Base-by-base conservation (phyloP, 2,113 vertebrate species). In the Apeltes quadracus region DNA sequence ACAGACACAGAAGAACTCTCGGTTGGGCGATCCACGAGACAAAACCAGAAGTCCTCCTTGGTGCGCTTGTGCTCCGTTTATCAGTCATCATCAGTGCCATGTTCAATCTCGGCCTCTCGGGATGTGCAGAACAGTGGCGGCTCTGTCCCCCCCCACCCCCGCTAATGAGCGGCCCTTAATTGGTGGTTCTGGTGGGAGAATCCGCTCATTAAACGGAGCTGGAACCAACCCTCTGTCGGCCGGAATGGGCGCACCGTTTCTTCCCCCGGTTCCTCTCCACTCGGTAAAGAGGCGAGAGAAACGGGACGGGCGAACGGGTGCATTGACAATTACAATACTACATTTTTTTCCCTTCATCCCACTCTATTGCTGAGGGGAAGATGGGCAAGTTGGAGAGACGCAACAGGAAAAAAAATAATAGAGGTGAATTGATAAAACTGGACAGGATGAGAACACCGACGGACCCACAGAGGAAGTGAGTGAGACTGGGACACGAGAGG, bases 101-200 rank as follows among this genome's bases (percentile, higher is more conserved):
- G 70, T 65, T 82, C 61, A 69, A 67, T 79, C 68, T 78, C 81
- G 81, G 85, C 53, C 73, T 73, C 67, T 55, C 73, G 72, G 84
- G 84, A 87, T 71, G 79, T 74, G 83, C 46, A 50, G 86, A 91
- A 91, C 90, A 90, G 84, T 90, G 68, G 86, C 69, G 18, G 76
- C 89, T 90, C 87, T 90, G 86, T 89, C 75, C 58, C 58, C 43
- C 46, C 69, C 79, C 75, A 58, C 58, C 43, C 46, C 69, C 79
- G 46, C 89, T 92, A 92, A 92, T 91, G 91, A 92, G 86, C 75
- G 46, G 75, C 2, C 68, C 81, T 71, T 91, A 92, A 92, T 92
- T 91, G 88, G 84, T 79, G 83, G 80, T 80, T 87, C 70, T 90
- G 86, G 72, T 81, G 80, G 77, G 86, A 89, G 86, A 90, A 87